phyloP scores from a whole-genome alignment of 2,797 vertebrate species.

The Buphagus erythrorhynchus region DNA sequence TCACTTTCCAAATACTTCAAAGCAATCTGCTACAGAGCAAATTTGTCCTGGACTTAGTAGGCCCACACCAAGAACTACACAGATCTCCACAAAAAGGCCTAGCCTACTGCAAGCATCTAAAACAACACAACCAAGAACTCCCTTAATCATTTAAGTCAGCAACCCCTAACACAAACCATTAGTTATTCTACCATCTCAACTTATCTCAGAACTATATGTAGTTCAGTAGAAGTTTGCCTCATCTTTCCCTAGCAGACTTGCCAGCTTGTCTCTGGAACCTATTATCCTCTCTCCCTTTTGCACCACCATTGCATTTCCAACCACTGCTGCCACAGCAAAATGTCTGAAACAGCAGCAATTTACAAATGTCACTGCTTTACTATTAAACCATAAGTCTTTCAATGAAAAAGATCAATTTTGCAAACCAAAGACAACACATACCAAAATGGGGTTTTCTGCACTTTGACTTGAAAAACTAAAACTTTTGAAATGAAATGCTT shows the following conservation, averaged over 20 bases:
- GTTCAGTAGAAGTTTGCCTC: neutral
- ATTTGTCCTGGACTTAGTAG: neutral
- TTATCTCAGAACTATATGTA: neutral
- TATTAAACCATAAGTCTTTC: neutral
- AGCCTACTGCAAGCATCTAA: neutral
- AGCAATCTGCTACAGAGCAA: neutral
- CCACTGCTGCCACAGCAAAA: neutral
- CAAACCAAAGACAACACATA: neutral
- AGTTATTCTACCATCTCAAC: neutral
- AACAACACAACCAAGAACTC: neutral
- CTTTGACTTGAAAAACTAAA: neutral
- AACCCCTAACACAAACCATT: neutral
- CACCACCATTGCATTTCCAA: neutral
- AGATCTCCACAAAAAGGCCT: neutral
- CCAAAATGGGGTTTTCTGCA: rapidly evolving
- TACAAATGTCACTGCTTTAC: neutral
- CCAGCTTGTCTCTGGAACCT: neutral
- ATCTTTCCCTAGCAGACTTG: neutral
- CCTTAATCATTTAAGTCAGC: neutral
- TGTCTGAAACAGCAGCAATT: neutral
- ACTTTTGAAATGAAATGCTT: neutral
- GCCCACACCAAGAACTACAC: neutral
- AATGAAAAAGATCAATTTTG: neutral
- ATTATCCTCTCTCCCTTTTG: neutral
- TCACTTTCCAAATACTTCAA: neutral